A percentile compares a stretch with the other conserved stretches of the same genome.
These are phyloP conservation scores for Psilanteris sp. DNA, from an alignment of 1,140 invertebrate species.

Conservation along the genomic window DNA sequence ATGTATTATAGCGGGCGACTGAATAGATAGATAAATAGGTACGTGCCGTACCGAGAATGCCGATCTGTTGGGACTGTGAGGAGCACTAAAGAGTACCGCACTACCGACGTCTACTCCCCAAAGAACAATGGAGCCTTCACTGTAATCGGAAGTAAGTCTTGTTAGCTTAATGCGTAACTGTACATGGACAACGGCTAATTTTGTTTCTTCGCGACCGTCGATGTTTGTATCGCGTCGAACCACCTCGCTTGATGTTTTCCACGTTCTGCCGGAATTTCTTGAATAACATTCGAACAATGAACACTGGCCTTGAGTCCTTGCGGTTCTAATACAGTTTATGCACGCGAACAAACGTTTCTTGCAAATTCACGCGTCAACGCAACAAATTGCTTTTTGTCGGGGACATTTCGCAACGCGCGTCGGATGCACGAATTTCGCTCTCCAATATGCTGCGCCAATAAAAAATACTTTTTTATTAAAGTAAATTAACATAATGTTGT, in stretches of 20 bases:
- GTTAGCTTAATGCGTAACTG: slow-evolving; percentile 77
- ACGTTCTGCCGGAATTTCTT: slow-evolving; percentile 57
- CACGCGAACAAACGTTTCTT: no score
- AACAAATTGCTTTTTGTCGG: no score
- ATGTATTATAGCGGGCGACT: slow-evolving; percentile 62
- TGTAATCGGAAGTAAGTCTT: slow-evolving; percentile 77
- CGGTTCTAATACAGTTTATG: slow-evolving; percentile 4
- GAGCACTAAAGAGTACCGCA: slow-evolving; percentile 63
- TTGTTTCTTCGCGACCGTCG: slow-evolving; percentile 67
- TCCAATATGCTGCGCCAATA: no score
- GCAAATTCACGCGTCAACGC: no score
- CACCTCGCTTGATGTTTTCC: slow-evolving; percentile 52
- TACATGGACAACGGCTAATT: slow-evolving; percentile 74
- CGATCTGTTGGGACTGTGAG: slow-evolving; percentile 38
- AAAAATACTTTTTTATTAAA: no score
- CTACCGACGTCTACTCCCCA: slow-evolving; percentile 62
- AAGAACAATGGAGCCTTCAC: slow-evolving; percentile 64
- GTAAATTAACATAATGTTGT: no score
- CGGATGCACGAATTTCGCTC: no score
- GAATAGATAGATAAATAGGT: slow-evolving; percentile 66
- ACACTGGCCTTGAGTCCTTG: slow-evolving; percentile 21
- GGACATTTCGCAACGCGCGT: no score
- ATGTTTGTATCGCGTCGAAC: slow-evolving; percentile 56
- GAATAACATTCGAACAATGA: slow-evolving; percentile 53
- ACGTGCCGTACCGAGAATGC: slow-evolving; percentile 59